Conservation (phyloP, 2,888 invertebrate species). For the Phymatocera aterrima region DNA sequence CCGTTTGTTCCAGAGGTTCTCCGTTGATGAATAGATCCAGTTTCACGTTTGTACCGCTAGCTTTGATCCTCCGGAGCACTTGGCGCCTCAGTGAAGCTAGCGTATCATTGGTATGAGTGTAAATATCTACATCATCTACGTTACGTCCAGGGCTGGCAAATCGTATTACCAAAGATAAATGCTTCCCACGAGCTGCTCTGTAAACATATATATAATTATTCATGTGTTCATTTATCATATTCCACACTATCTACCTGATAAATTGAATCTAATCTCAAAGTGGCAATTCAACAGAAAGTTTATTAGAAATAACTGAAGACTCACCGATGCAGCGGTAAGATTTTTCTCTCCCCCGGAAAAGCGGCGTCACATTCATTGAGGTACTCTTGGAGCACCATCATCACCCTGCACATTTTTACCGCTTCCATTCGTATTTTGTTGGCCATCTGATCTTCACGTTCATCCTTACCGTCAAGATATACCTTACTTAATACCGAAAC, state of each 20-base stretch:
- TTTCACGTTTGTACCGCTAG: conserved; percentile 85
- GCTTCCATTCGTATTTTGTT: conserved; percentile 82
- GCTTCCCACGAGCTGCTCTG: conserved; percentile 93
- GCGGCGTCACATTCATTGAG: conserved; percentile 95
- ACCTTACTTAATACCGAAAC: conserved; percentile 80
- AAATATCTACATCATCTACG: conserved; percentile 93
- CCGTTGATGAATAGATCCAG: conserved; percentile 93
- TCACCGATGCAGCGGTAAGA: conserved; percentile 89
- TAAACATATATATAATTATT: conserved; percentile 58
- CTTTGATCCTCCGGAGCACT: conserved; percentile 82
- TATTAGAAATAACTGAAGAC: conserved; percentile 41
- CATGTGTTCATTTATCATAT: neutral
- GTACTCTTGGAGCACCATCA: conserved; percentile 96
- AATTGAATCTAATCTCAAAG: neutral
- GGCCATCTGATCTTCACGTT: conserved; percentile 73
- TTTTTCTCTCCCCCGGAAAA: conserved; percentile 91
- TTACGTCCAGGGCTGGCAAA: conserved; percentile 92
- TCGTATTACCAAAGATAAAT: conserved; percentile 90
- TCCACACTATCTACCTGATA: neutral
- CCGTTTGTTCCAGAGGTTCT: conserved; percentile 90
- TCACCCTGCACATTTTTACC: conserved; percentile 92
- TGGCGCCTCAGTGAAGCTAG: conserved; percentile 89
- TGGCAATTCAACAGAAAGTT: neutral
- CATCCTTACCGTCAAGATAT: conserved; percentile 69
- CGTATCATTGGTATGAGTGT: conserved; percentile 96